These are phyloP conservation scores for Loriculus beryllinus DNA, from an alignment of 2,797 vertebrate genomes.

Conservation along the genomic window DNA sequence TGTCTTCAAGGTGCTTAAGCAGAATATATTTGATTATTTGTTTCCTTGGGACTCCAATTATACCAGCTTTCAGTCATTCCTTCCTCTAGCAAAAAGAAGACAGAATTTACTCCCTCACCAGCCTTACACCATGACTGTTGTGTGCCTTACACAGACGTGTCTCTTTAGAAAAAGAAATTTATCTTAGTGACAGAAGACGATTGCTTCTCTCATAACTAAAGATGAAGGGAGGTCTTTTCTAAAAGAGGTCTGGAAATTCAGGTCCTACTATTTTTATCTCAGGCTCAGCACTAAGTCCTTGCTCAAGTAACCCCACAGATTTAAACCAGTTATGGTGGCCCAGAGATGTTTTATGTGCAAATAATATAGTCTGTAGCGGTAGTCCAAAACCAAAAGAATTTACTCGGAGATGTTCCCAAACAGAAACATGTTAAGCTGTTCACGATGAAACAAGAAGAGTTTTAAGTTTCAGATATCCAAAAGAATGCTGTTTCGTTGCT, in stretches of 20 bases:
- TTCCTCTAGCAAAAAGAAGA: not conserved
- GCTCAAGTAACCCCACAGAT: not conserved
- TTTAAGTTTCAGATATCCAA: not conserved
- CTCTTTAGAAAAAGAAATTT: not conserved
- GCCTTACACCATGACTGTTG: not conserved
- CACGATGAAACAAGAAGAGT: not conserved
- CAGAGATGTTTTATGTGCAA: slow-evolving; percentile 5
- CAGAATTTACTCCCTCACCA: not conserved
- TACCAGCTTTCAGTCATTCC: not conserved
- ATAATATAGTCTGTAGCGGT: not conserved
- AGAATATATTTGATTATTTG: not conserved
- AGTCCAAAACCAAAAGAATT: not conserved
- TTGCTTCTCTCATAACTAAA: not conserved
- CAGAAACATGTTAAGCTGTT: not conserved
- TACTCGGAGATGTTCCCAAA: not conserved
- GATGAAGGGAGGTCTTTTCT: not conserved
- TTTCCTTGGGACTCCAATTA: not conserved
- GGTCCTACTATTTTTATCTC: not conserved
- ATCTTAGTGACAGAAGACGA: not conserved
- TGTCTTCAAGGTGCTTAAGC: not conserved
- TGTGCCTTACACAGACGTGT: not conserved
- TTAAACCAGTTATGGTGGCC: slow-evolving; percentile 1
- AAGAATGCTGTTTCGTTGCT: not conserved
- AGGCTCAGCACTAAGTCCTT: not conserved
- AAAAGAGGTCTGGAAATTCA: not conserved